Evolutionary conservation across 2,797 vertebrate genomes (phyloP).

Genomic region (Aselliscus stoliczkanus): DNA sequence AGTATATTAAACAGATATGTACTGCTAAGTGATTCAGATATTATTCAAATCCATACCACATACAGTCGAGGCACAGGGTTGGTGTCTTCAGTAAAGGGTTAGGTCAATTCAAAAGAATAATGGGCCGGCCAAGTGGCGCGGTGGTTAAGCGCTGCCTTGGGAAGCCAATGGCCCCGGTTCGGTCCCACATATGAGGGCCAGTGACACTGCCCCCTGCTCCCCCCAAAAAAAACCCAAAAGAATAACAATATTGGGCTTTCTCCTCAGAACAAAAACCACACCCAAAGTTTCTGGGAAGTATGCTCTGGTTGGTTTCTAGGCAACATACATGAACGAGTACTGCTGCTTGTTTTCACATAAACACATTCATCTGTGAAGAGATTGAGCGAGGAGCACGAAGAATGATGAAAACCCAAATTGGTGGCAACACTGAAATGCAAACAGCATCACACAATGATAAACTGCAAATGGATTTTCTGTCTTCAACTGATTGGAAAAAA

Average conservation of each 20-base stretch:
- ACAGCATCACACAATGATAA: slow-evolving; percentile 25
- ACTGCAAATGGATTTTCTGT: slow-evolving; percentile 60
- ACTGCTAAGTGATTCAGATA: neutral
- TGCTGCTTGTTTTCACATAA: slow-evolving; percentile 11
- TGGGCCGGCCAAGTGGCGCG: too few species aligned
- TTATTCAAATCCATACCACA: neutral
- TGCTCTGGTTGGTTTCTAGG: neutral
- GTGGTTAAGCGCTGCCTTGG: too few species aligned
- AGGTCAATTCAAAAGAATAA: neutral
- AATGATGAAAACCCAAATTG: slow-evolving; percentile 39
- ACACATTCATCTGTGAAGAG: slow-evolving; percentile 28
- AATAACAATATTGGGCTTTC: neutral
- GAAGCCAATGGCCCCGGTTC: too few species aligned
- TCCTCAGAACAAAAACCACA: neutral
- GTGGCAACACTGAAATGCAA: neutral
- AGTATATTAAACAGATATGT: neutral
- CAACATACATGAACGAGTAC: neutral
- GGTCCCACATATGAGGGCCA: too few species aligned
- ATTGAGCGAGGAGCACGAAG: neutral
- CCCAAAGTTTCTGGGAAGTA: neutral
- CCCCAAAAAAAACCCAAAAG: too few species aligned
- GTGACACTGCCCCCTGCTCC: too few species aligned
- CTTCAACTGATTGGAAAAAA: neutral
- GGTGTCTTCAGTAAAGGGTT: neutral
- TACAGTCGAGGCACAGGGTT: neutral